Conservation (phyloP, 2,797 vertebrate species). For the Anomalospiza imberbis region DNA sequence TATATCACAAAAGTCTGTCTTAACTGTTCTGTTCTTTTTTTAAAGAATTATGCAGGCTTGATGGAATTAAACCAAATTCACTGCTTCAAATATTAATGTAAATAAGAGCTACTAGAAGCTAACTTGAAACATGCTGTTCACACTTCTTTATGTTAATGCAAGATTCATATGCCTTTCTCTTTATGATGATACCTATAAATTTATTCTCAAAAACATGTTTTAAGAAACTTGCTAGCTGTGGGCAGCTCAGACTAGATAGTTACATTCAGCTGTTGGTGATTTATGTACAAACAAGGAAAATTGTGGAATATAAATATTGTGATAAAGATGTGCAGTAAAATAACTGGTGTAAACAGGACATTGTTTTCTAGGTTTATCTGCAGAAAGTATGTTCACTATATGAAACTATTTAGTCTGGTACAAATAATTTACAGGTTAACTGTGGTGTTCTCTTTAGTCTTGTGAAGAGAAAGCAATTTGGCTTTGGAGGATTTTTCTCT, state of each 20-base stretch:
- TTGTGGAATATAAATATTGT: accelerated
- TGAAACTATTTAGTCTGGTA: background rate
- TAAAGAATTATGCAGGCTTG: background rate
- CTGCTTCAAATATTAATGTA: background rate
- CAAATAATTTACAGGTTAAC: background rate
- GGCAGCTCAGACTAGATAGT: background rate
- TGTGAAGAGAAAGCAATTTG: background rate
- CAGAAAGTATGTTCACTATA: background rate
- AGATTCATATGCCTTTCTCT: background rate
- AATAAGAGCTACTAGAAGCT: background rate
- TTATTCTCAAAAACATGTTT: background rate
- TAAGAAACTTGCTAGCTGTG: background rate
- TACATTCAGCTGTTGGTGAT: background rate
- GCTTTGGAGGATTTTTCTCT: background rate
- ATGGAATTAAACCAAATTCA: background rate
- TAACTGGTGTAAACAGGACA: background rate
- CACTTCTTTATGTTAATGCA: background rate
- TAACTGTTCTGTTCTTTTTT: background rate
- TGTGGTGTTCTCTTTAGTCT: background rate
- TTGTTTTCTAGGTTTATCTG: background rate
- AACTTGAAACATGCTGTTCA: background rate
- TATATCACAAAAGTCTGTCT: background rate
- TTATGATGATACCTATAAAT: background rate
- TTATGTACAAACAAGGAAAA: background rate
- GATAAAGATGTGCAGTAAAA: background rate